Evolutionary conservation across 2,113 vertebrate genomes (phyloP).

Genomic region (Machaerirhynchus nigripectus): DNA sequence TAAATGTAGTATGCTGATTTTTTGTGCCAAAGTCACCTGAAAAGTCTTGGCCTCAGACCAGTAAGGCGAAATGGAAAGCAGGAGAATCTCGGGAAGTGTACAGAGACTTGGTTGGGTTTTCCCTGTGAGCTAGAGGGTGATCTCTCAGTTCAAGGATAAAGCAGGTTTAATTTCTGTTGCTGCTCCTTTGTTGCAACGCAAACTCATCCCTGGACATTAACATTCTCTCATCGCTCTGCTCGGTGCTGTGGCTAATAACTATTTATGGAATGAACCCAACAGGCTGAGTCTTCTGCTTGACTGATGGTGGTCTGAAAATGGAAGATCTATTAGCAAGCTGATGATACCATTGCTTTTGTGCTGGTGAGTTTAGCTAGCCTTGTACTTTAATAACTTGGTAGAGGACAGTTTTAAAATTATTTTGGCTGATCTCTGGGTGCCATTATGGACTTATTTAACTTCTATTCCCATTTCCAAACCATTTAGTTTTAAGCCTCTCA

Average conservation of each 20-base stretch:
- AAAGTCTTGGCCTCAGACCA: background rate
- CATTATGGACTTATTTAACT: constrained; percentile 53
- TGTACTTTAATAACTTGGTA: background rate
- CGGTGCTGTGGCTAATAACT: background rate
- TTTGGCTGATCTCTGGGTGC: constrained; percentile 44
- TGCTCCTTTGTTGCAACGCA: background rate
- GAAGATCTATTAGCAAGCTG: background rate
- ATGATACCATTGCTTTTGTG: background rate
- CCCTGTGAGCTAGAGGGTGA: background rate
- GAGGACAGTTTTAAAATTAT: constrained; percentile 21
- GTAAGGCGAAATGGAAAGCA: background rate
- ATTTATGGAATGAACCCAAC: background rate
- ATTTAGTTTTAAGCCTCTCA: constrained; percentile 52
- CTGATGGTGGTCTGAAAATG: background rate
- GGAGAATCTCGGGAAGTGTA: background rate
- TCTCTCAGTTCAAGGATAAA: background rate
- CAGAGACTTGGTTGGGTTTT: background rate
- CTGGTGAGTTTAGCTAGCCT: background rate
- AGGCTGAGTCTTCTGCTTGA: background rate
- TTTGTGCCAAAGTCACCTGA: background rate
- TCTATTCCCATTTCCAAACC: background rate
- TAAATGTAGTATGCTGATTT: background rate
- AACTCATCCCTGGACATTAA: background rate
- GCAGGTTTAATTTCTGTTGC: background rate
- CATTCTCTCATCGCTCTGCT: background rate